These are phyloP conservation scores for Adela reaumurella DNA, from an alignment of 2,888 invertebrate species.

Conservation along the genomic window DNA sequence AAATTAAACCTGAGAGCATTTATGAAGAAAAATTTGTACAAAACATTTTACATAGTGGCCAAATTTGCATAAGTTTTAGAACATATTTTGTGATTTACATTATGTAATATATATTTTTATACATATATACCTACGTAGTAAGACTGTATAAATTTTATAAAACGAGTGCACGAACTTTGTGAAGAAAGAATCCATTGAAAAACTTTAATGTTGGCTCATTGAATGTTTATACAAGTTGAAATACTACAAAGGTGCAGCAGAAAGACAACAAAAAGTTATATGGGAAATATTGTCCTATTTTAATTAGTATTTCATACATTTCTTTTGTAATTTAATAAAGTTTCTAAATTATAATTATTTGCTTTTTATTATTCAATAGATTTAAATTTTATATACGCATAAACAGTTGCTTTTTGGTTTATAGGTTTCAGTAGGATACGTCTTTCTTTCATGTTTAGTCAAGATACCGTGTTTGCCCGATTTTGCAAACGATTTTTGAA, in stretches of 20 bases:
- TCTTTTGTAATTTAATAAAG: constrained; percentile 55
- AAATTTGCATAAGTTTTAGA: constrained; percentile 1
- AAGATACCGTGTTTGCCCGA: too few relatives aligned
- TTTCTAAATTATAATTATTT: constrained; percentile 27
- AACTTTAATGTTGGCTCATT: neutral
- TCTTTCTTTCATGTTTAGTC: too few relatives aligned
- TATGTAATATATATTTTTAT: too few relatives aligned
- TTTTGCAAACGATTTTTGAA: too few relatives aligned
- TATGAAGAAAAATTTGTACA: neutral
- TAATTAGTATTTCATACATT: constrained; percentile 42
- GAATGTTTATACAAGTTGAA: neutral
- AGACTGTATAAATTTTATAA: too few relatives aligned
- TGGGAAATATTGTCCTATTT: constrained; percentile 46
- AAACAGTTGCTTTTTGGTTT: too few relatives aligned
- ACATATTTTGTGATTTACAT: neutral
- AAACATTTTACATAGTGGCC: constrained; percentile 1
- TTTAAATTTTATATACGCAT: too few relatives aligned
- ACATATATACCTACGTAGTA: too few relatives aligned
- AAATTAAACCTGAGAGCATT: neutral
- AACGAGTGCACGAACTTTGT: neutral
- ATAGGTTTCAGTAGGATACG: too few relatives aligned
- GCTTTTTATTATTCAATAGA: too few relatives aligned
- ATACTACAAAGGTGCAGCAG: neutral
- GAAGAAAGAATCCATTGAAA: neutral
- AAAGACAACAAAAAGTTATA: neutral